Evolutionary conservation across 2,888 invertebrate species (phyloP), one percentile per base, ranked within the genome.

Genomic region (Trichogramma dendrolimi): DNA sequence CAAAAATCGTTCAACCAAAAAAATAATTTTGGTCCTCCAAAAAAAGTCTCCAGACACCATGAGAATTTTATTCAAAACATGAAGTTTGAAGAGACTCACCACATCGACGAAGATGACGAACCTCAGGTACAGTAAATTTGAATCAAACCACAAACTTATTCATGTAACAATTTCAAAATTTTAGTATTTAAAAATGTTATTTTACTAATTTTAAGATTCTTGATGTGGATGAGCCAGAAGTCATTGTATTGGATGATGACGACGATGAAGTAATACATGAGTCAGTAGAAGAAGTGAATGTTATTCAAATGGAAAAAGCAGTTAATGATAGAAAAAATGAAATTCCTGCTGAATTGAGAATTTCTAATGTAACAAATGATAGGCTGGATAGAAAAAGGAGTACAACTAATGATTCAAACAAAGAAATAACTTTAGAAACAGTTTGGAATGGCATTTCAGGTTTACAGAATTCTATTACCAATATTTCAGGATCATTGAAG

Each of bases 361-460:
- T 2, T 46, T 46, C n/a, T 10, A 46, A 3, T n/a, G 46, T 3
- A 46, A n/a, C 8, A 46, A 46, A 46, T 46, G 46, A 27, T 27
- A 27, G 27, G 2, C 27, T 27, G 27, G 2, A 27, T 27, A 27
- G 27, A 27, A 27, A 27, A 27, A 27, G 27, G 27, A 27, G 40
- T 38, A 40, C 5, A 40, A 59, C 27, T n/a, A 62, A 59, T 55
- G 14, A 59, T 6, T 4, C n/a, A 4, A 50, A 48, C 4, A 51
- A 61, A 7, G 60, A 50, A 44, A 46, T 65, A 11, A 65, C 65
- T 4, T 60, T 65, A 27, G 62, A 63, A 41, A 62, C 62, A 14
- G 65, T 65, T 2, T 65, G 65, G 62, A 44, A 62, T 38, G 65
- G 65, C 8, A 62, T 62, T 6, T 55, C 62, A n/a, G 50, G 55